Conservation (phyloP, 1,140 invertebrate genomes). For the Hycleus phaleratus region DNA sequence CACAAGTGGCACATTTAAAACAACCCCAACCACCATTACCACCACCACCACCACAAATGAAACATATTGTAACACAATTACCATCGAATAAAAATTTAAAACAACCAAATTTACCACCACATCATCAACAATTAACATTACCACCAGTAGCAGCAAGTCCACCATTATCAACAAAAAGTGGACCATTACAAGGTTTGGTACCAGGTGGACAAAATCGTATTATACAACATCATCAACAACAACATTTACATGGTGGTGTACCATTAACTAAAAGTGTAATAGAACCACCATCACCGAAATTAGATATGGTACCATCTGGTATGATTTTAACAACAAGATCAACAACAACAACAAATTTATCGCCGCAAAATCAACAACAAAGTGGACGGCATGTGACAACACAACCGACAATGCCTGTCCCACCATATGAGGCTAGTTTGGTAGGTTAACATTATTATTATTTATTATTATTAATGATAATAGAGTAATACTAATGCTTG, state of each 20-base stretch:
- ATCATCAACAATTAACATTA: slow-evolving; percentile 11
- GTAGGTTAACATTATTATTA: slow-evolving; percentile 47
- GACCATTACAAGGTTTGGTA: slow-evolving; percentile 8
- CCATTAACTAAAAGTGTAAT: slow-evolving; percentile 36
- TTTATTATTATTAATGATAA: neutral
- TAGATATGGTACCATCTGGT: slow-evolving; percentile 45
- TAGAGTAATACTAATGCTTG: neutral
- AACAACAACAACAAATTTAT: slow-evolving; percentile 42
- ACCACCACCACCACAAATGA: slow-evolving; percentile 18
- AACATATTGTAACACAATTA: slow-evolving; percentile 17
- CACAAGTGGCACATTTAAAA: slow-evolving; percentile 27
- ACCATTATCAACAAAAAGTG: slow-evolving; percentile 41
- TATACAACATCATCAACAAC: slow-evolving; percentile 2
- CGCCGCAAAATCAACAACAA: slow-evolving; percentile 50
- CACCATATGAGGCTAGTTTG: slow-evolving; percentile 57
- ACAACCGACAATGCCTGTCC: slow-evolving; percentile 48
- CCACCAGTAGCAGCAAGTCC: slow-evolving; percentile 49
- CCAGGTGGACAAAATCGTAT: slow-evolving; percentile 18
- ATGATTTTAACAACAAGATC: slow-evolving; percentile 50
- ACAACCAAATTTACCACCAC: too few species aligned
- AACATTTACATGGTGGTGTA: neutral
- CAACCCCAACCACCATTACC: neutral
- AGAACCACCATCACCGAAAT: slow-evolving; percentile 50
- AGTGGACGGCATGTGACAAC: slow-evolving; percentile 38
- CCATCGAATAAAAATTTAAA: neutral